phyloP scores from a whole-genome alignment of 2,113 vertebrate species.

The Syrrhaptes paradoxus region DNA sequence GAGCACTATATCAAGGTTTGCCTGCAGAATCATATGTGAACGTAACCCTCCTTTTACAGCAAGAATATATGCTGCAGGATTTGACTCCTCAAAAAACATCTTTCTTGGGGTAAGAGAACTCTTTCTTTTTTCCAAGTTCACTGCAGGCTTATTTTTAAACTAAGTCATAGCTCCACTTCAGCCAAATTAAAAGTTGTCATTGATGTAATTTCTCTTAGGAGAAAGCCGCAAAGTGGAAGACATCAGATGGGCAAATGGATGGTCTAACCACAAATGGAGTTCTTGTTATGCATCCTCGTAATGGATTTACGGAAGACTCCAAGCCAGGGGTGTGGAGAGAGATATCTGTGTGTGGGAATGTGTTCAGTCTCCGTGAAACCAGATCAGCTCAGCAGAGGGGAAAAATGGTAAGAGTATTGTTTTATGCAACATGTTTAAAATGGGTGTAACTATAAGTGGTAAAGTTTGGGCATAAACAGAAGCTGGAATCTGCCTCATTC shows the following conservation, averaged over 20 bases:
- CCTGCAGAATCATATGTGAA: slow-evolving; percentile 97
- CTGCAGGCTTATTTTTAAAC: neutral
- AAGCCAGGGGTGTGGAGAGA: slow-evolving; percentile 97
- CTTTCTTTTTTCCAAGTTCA: neutral
- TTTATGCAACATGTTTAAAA: neutral
- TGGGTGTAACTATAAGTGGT: neutral
- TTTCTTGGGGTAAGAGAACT: slow-evolving; percentile 91
- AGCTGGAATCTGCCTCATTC: neutral
- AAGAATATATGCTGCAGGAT: slow-evolving; percentile 97
- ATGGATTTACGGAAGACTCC: slow-evolving; percentile 95
- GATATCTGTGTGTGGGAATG: slow-evolving; percentile 97
- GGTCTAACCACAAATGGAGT: slow-evolving; percentile 97
- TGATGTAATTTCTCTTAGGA: slow-evolving; percentile 78
- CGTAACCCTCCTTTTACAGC: slow-evolving; percentile 92
- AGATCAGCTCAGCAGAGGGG: slow-evolving; percentile 96
- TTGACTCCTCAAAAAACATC: slow-evolving; percentile 99
- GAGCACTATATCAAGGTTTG: slow-evolving; percentile 98
- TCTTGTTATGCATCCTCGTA: slow-evolving; percentile 96
- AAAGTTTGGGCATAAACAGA: neutral
- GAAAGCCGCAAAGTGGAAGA: slow-evolving; percentile 98
- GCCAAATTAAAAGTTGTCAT: neutral
- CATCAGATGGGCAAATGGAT: slow-evolving; percentile 94
- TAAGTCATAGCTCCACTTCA: neutral
- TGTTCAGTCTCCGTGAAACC: slow-evolving; percentile 95
- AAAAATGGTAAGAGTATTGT: slow-evolving; percentile 86